Base-by-base conservation (phyloP, 2,113 vertebrate species). In the Bos javanicus region DNA sequence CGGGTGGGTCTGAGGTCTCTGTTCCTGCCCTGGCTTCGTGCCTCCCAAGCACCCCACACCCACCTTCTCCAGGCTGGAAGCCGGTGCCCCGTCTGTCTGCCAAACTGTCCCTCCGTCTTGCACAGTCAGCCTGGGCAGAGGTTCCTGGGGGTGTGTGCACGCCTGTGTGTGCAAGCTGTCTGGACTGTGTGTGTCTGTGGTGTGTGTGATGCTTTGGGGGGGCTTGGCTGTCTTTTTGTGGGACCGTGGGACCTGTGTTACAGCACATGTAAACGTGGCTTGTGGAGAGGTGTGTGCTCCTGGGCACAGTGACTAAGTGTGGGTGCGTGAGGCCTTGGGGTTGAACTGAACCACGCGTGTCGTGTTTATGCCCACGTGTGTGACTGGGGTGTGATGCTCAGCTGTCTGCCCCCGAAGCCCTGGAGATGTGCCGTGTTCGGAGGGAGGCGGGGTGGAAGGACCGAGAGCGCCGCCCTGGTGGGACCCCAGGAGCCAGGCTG, bases 401-500 rank as follows among this genome's bases (percentile, higher is more conserved):
- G 85, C 56, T 46, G 30, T n/a, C 3, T 26, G 94, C 13, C 48
- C 94, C 59, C 26, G 2, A 12, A 33, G 25, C 50, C 67, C 43
- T 28, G 50, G 60, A 62, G 56, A 4, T 56, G 74, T 46, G 80
- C 36, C 3, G 1, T 33, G 56, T 17, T 30, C 7, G 21, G 76
- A 46, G 89, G 39, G 62, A 62, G 33, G 39, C 8, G 1, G 11
- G 78, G 46, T 13, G 60, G 23, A 33, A 74, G 11, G 25, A 46
- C 21, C 0, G 0, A 15, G 74, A 1, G 1, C 3, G 48, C 17
- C 3, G 0, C n/a, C 57, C 50, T 2, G 1, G 48, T 25, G 25
- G 52, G 85, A 33, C 36, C 5, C 33, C 17, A 15, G 76, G 54
- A 23, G 50, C 71, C 12, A 0, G 56, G 96, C 85, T 52, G 56